Base-by-base conservation (phyloP, 2,888 invertebrate species). In the Ornithoptera alexandrae region DNA sequence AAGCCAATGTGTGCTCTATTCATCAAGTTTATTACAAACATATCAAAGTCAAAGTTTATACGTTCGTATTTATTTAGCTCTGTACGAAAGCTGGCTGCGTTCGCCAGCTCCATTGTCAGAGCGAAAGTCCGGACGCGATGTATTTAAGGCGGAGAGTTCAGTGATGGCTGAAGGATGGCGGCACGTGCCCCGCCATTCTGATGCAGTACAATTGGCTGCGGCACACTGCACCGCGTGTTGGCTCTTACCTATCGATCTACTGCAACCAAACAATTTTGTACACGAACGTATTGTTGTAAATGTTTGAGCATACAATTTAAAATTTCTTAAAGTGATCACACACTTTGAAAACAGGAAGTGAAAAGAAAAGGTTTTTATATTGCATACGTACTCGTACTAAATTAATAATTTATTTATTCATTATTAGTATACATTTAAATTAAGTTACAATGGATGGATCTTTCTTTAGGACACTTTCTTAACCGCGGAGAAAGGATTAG, bases 151-250 rank as follows among this genome's bases (percentile, higher is more conserved):
- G 39, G 69, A 15, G 10, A 18, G n/a, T 36, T 61, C n/a, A 18
- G 67, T 60, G 68, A 60, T 60, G 64, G 63, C 68, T 69, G 65
- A 69, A n/a, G 65, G 61, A 69, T 69, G 61, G 57, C 46, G 18
- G 57, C 24, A 69, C 69, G 69, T 69, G 69, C 69, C 36, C 60
- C 61, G 60, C 18, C 65, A 22, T 69, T 53, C 60, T 69, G 65
- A 69, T 69, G 64, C 42, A 65, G 50, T 39, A 65, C 39, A 65
- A 61, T 69, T 69, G 65, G 69, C 69, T 67, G 53, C 67, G 62
- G 53, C 56, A 42, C 62, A 42, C 22, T 57, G 67, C 62, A 62
- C 56, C 53, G 56, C 61, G 24, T 66, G 56, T 46, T 15, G 46
- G 12, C 46, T 46, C 39, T 53, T 64, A 8, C n/a, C 36, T 67